Conservation (phyloP, 2,797 vertebrate species). For the Borostomias antarcticus region DNA sequence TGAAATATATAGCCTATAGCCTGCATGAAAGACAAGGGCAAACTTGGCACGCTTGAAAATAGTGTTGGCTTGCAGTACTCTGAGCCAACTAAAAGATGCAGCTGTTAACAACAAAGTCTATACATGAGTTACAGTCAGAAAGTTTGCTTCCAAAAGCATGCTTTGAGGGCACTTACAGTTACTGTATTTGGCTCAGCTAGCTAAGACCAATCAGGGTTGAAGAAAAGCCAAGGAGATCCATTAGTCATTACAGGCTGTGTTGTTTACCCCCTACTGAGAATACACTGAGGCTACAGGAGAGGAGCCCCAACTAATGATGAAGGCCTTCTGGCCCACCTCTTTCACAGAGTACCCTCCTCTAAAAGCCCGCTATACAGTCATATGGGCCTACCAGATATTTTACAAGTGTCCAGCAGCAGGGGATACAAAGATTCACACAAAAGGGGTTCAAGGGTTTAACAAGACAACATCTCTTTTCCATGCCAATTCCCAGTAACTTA, state of each 20-base stretch:
- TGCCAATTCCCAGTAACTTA: not conserved
- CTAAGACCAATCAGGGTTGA: not conserved
- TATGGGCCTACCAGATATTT: not conserved
- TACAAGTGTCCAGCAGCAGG: not conserved
- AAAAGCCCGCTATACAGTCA: constrained; percentile 16
- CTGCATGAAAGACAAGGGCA: not conserved
- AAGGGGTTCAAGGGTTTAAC: not conserved
- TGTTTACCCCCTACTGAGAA: constrained; percentile 13
- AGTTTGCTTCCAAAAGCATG: not conserved
- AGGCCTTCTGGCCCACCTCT: not conserved
- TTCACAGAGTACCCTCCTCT: too few relatives aligned
- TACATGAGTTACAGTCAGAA: not conserved
- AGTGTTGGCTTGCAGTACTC: not conserved
- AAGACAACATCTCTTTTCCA: not conserved
- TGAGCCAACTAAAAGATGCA: not conserved
- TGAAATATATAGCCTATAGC: not conserved
- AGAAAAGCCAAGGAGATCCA: constrained; percentile 25
- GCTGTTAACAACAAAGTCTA: not conserved
- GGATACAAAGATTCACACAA: not conserved
- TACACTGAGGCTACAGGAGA: constrained; percentile 44
- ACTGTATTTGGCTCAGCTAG: not conserved
- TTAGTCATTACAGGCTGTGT: constrained; percentile 12
- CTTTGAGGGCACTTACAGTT: constrained; percentile 9
- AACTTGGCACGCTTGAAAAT: not conserved
- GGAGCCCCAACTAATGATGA: constrained; percentile 1